Base-by-base conservation (phyloP, 1,140 invertebrate genomes). In the Platorchestia sp. region DNA sequence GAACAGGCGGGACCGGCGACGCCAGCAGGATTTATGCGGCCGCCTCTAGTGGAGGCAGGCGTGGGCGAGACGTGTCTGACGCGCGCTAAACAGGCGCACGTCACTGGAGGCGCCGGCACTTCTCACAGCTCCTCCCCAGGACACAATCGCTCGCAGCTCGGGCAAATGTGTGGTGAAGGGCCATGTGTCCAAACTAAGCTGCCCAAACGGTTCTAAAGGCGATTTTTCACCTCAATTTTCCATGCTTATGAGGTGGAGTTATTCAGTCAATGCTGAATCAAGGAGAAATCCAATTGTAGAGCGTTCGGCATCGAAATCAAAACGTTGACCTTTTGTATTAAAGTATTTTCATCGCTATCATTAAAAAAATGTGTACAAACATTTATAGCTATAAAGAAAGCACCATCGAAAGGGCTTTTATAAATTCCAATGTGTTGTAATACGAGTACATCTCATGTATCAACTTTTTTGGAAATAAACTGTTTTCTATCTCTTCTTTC, bases 11-110 rank as follows among this genome's bases (percentile, higher is more conserved):
- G 47, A 51, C 43, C 10, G 10, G n/a, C 45, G 45, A 44, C 45
- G 45, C 95, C 53, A 95, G 19, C 5, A 41, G 95, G 53, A 51
- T 95, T 95, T 41, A 45, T 7, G 53, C 42, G n/a, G 3, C n/a
- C 42, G 42, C 36, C 95, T 95, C 45, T 43, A 95, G 95, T 51
- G 45, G 53, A n/a, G 27, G 41, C 45, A n/a, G n/a, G n/a, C 47
- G 47, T 10, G 93, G 93, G n/a, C 95, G 95, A 95, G 53, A 95
- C 45, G n/a, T 5, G 53, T 45, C 95, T 75, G 45, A 95, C 95
- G 41, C 5, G 95, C 10, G 10, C n/a, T 95, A 10, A 44, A 75
- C 45, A 42, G 95, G 5, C 45, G 43, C 45, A 75, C 95, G 45
- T 95, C 53, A 95, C 95, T 6, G 14, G 14, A 7, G 53, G 95